Evolutionary conservation across 2,888 invertebrate species (phyloP).

Genomic region (Limnephilus auricula): DNA sequence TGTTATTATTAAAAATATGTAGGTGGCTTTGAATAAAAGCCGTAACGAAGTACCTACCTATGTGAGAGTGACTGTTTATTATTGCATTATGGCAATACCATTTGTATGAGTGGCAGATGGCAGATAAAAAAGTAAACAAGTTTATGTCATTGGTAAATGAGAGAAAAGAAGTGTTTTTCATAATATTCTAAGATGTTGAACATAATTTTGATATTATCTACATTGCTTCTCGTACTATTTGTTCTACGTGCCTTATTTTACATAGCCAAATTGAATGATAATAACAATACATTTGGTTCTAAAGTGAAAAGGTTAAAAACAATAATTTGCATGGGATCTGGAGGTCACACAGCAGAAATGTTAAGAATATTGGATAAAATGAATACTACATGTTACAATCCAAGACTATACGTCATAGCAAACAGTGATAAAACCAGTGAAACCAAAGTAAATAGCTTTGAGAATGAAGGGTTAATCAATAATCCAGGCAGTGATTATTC

Average conservation of each 20-base stretch:
- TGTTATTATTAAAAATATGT: background rate
- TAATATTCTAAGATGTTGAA: conserved; percentile 25
- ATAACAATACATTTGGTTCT: conserved; percentile 49
- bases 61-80: background rate
- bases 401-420: conserved; percentile 88
- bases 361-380: conserved; percentile 83
- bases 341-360: conserved; percentile 98
- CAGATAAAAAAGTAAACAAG: conserved; percentile 19
- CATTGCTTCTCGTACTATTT: background rate
- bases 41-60: background rate
- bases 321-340: conserved; percentile 85
- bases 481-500: conserved; percentile 71
- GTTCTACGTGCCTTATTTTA: conserved; percentile 69
- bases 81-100: conserved; percentile 20
- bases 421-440: conserved; percentile 87
- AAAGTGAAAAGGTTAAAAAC: conserved; percentile 71
- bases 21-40: background rate
- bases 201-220: background rate
- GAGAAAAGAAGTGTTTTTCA: background rate
- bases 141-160: background rate
- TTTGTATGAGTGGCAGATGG: background rate
- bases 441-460: conserved; percentile 80
- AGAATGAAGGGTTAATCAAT: conserved; percentile 68
- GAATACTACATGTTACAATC: conserved; percentile 81
- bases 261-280: conserved; percentile 19